A percentile compares a stretch with the other conserved stretches of the same genome.
These are phyloP conservation scores for Anguilla obscura DNA, from an alignment of 2,797 vertebrate genomes.

Conservation along the genomic window DNA sequence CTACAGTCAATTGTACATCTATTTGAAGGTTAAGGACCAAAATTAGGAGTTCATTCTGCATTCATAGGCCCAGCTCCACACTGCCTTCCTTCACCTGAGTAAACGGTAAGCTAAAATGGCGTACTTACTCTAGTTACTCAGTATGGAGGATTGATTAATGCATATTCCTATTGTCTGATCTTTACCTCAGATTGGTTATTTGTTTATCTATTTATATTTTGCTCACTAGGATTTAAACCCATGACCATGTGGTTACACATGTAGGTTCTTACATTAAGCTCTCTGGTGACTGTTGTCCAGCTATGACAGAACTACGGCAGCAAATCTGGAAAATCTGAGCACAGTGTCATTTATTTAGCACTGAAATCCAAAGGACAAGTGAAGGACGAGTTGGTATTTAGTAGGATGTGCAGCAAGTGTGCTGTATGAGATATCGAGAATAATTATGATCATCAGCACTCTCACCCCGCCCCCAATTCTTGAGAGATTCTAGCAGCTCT, in stretches of 20 bases:
- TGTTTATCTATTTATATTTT: neutral
- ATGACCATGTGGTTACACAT: neutral
- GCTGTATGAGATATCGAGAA: constrained; percentile 3
- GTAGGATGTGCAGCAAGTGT: neutral
- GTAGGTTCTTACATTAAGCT: neutral
- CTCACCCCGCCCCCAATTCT: neutral
- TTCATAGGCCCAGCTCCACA: neutral
- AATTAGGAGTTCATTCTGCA: neutral
- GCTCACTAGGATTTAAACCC: neutral
- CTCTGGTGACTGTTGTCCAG: neutral
- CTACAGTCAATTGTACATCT: neutral
- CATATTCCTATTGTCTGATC: neutral
- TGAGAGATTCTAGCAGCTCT: neutral
- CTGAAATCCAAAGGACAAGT: neutral
- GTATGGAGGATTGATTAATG: neutral
- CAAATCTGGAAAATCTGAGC: neutral
- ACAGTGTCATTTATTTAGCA: neutral
- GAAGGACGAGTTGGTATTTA: neutral
- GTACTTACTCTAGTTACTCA: neutral
- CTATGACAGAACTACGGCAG: neutral
- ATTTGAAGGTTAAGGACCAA: neutral
- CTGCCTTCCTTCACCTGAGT: neutral
- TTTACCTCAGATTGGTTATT: neutral
- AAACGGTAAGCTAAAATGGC: neutral
- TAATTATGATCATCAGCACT: neutral